A percentile compares a stretch with the other conserved stretches of the same genome.
These are phyloP conservation scores for Tinamus guttatus DNA, from an alignment of 2,113 vertebrate species.

Conservation along the genomic window DNA sequence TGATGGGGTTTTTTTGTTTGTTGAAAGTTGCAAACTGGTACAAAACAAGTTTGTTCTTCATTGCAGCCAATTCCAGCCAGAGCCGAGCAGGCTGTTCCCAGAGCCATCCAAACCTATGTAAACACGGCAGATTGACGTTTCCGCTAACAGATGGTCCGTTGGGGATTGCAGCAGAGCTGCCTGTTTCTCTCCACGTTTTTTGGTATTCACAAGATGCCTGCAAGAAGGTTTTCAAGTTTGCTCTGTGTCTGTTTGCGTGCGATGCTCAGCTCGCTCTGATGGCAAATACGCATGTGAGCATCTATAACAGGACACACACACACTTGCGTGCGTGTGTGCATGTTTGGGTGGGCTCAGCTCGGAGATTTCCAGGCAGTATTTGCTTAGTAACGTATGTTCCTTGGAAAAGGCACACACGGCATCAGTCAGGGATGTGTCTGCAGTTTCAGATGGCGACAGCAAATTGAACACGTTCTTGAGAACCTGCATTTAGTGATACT, in stretches of 20 bases:
- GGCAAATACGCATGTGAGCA: conserved; percentile 42
- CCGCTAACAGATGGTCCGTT: conserved; percentile 66
- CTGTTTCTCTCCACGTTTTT: conserved; percentile 58
- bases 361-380: conserved; percentile 56
- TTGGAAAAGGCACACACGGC: conserved; percentile 64
- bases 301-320: conserved; percentile 39
- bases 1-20: conserved; percentile 54
- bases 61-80: conserved; percentile 74
- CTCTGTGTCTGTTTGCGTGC: neutral
- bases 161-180: conserved; percentile 62
- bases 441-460: conserved; percentile 51
- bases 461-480: neutral
- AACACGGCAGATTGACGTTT: conserved; percentile 75
- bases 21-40: conserved; percentile 71
- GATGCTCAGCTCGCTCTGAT: conserved; percentile 57
- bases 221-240: conserved; percentile 62
- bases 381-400: conserved; percentile 68
- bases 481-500: neutral
- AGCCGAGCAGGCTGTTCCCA: conserved; percentile 71
- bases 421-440: conserved; percentile 41
- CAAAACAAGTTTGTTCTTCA: conserved; percentile 70
- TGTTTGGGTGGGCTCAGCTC: conserved; percentile 19
- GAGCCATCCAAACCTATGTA: conserved; percentile 74
- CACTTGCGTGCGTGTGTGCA: conserved; percentile 12
- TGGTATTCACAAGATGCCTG: conserved; percentile 70